Percentiles rank a stretch among this genome's conserved stretches.
Conservation (phyloP, 2,888 invertebrate species). For the Heteromurus nitidus region DNA sequence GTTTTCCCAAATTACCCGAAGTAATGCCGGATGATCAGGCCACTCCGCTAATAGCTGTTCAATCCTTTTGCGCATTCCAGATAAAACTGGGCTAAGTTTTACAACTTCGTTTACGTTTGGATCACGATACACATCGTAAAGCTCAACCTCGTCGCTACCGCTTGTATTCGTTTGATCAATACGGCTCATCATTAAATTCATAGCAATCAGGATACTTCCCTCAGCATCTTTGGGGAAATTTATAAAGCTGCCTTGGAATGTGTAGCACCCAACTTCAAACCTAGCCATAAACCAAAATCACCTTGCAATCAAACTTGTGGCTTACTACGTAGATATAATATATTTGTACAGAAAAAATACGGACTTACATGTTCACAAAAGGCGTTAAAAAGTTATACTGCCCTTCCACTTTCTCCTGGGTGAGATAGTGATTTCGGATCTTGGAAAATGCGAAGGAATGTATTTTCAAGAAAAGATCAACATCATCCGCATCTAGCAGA, state of each 20-base stretch:
- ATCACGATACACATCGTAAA: constrained; percentile 88
- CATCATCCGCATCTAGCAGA: constrained; percentile 63
- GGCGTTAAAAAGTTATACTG: constrained; percentile 63
- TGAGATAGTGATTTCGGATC: constrained; percentile 64
- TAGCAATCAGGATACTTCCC: constrained; percentile 64
- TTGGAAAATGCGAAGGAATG: constrained; percentile 45
- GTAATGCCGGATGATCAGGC: constrained; percentile 92
- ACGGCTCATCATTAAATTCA: constrained; percentile 46
- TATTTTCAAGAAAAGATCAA: constrained; percentile 62
- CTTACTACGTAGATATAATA: constrained; percentile 7
- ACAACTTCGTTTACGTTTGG: constrained; percentile 86
- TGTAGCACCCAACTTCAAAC: constrained; percentile 68
- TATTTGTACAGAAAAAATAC: background rate
- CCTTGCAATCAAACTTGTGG: too few species aligned
- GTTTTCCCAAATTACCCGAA: too few species aligned
- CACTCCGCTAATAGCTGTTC: constrained; percentile 84
- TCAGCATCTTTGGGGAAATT: constrained; percentile 65
- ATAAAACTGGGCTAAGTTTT: constrained; percentile 83
- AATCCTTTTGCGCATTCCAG: constrained; percentile 80
- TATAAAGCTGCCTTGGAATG: constrained; percentile 48
- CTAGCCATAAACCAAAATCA: constrained; percentile 42
- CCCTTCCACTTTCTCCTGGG: background rate
- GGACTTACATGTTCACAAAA: constrained; percentile 67
- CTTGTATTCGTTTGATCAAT: constrained; percentile 26
- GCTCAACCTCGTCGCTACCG: constrained; percentile 55